phyloP scores from a whole-genome alignment of 2,113 vertebrate species.

The Pimephales promelas region DNA sequence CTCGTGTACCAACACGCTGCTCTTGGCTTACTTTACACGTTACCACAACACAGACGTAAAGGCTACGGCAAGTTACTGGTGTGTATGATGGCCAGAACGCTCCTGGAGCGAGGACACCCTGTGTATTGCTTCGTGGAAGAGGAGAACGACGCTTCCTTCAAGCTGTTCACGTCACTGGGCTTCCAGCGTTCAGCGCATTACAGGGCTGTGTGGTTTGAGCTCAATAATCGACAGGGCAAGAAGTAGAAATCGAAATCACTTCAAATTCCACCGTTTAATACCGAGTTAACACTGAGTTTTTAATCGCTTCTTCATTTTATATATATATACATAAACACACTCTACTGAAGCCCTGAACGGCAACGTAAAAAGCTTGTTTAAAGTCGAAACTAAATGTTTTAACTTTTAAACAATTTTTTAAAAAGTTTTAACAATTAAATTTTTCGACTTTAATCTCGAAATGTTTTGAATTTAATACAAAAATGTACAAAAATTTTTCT shows the following conservation, averaged over 20 bases:
- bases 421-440: no score
- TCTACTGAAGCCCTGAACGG: no score
- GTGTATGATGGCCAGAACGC: slow-evolving; percentile 4
- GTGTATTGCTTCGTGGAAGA: slow-evolving; percentile 56
- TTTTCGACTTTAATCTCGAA: no score
- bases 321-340: no score
- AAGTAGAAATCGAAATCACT: not conserved
- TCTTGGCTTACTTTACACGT: slow-evolving; percentile 48
- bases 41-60: slow-evolving; percentile 41
- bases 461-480: no score
- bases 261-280: not conserved
- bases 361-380: no score
- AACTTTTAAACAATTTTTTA: no score
- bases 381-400: no score
- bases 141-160: slow-evolving; percentile 34
- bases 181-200: slow-evolving; percentile 34
- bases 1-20: slow-evolving; percentile 41
- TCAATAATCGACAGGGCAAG: not conserved
- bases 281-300: no score
- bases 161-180: slow-evolving; percentile 49
- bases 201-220: slow-evolving; percentile 46
- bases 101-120: slow-evolving; percentile 44
- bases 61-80: slow-evolving; percentile 47
- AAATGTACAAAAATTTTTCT: no score
- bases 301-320: no score